A percentile compares a stretch with the other conserved stretches of the same genome.
These are phyloP conservation scores for Apotomis turbidana DNA, from an alignment of 2,888 invertebrate species.

Conservation along the genomic window DNA sequence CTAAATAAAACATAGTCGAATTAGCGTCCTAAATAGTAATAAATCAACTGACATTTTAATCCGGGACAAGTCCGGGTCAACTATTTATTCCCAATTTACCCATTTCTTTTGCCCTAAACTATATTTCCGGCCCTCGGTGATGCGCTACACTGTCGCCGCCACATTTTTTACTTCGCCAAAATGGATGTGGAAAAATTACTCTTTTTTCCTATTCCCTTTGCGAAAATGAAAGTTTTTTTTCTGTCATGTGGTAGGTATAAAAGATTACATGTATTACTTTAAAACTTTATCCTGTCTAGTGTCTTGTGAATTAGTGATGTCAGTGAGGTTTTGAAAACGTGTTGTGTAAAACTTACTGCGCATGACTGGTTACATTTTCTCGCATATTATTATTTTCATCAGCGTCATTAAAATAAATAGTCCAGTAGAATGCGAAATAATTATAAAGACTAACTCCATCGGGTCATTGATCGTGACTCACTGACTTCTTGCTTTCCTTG, in stretches of 20 bases:
- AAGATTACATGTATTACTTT: constrained; percentile 1
- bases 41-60: not conserved
- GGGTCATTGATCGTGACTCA: too few species aligned
- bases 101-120: constrained; percentile 1
- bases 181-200: constrained; percentile 17
- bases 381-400: too few species aligned
- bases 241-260: not conserved
- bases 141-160: constrained; percentile 3
- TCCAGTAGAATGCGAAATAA: too few species aligned
- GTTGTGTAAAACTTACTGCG: too few species aligned
- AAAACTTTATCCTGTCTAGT: not conserved
- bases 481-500: too few species aligned
- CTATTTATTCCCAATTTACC: constrained; percentile 5
- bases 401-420: too few species aligned
- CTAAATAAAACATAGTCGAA: too few species aligned
- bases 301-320: not conserved
- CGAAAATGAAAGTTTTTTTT: constrained; percentile 22
- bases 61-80: constrained; percentile 3
- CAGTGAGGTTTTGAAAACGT: too few species aligned
- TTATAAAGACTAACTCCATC: too few species aligned
- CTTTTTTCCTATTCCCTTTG: constrained; percentile 8
- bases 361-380: too few species aligned
- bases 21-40: too few species aligned
- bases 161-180: constrained; percentile 21
- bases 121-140: constrained; percentile 12